Percentiles rank a stretch among this genome's conserved stretches.
Evolutionary conservation across 2,888 invertebrate species (phyloP).

Genomic region (Tillus elongatus): DNA sequence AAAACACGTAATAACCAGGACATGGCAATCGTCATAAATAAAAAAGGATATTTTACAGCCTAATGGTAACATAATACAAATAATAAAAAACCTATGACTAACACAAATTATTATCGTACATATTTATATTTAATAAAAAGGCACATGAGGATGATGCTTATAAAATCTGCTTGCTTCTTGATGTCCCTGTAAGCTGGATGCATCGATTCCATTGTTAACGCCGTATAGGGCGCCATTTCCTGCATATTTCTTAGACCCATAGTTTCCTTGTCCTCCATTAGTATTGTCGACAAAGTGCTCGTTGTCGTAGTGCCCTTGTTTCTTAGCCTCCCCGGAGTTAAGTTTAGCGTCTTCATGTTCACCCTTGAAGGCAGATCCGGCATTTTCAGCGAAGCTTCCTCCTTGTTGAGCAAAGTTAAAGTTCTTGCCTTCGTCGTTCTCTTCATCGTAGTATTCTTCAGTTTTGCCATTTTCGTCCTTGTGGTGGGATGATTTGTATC

Average conservation of each 20-base stretch:
- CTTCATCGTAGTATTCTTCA: slow-evolving; percentile 57
- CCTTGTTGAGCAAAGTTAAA: slow-evolving; percentile 48
- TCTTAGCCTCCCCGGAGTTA: slow-evolving; percentile 49
- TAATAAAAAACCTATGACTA: no score
- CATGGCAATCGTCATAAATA: no score
- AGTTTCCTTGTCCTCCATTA: slow-evolving; percentile 54
- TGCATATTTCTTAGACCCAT: slow-evolving; percentile 50
- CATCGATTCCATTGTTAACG: slow-evolving; percentile 52
- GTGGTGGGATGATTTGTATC: slow-evolving; percentile 57
- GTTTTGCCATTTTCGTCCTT: slow-evolving; percentile 58
- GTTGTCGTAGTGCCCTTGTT: slow-evolving; percentile 51
- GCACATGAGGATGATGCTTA: slow-evolving; percentile 50
- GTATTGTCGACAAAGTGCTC: slow-evolving; percentile 49
- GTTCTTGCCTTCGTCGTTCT: slow-evolving; percentile 54
- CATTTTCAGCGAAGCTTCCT: slow-evolving; percentile 50
- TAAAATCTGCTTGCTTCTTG: slow-evolving; percentile 51
- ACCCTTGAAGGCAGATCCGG: slow-evolving; percentile 50
- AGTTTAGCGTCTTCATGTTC: slow-evolving; percentile 51
- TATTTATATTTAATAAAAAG: no score
- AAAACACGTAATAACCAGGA: no score
- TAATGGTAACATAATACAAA: no score
- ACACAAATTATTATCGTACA: no score
- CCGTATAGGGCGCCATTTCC: slow-evolving; percentile 50
- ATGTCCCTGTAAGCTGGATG: slow-evolving; percentile 52
- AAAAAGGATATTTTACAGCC: no score